A percentile compares a stretch with the other conserved stretches of the same genome.
Evolutionary conservation across 2,888 invertebrate species (phyloP).

Genomic region (Drosophila kambysellisi): DNA sequence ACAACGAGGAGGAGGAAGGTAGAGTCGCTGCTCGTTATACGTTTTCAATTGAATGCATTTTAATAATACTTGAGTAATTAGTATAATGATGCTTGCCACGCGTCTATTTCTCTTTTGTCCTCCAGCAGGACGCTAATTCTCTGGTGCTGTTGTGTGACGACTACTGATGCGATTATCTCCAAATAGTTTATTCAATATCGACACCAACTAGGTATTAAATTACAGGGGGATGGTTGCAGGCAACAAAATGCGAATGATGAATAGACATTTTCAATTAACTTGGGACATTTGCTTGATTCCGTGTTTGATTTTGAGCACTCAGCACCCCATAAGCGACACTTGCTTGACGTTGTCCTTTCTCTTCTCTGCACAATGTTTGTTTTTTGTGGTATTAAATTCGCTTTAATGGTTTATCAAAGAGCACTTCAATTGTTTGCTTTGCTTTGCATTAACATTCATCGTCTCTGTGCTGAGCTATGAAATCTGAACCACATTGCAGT

Average conservation of each 20-base stretch:
- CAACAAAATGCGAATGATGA: conserved; percentile 67
- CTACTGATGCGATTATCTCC: conserved; percentile 65
- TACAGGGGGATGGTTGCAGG: conserved; percentile 34
- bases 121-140: conserved; percentile 37
- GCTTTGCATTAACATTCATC: conserved; percentile 57
- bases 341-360: conserved; percentile 2
- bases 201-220: conserved; percentile 66
- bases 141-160: conserved; percentile 23
- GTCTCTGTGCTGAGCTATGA: conserved; percentile 29
- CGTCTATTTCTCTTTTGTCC: conserved; percentile 29
- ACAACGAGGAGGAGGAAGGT: conserved; percentile 1
- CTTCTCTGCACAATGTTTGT: conserved; percentile 26
- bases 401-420: conserved; percentile 83
- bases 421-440: conserved; percentile 77
- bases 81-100: conserved; percentile 74
- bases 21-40: conserved; percentile 63
- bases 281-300: conserved; percentile 52
- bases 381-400: conserved; percentile 61
- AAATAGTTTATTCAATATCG: conserved; percentile 45
- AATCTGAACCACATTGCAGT: conserved; percentile 42
- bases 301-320: conserved; percentile 52
- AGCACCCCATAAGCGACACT: conserved; percentile 33
- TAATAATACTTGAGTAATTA: conserved; percentile 83
- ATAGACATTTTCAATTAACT: conserved; percentile 82
- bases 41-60: conserved; percentile 79